Evolutionary conservation across 2,113 vertebrate species (phyloP).

Genomic region (Oceanodroma tethys): DNA sequence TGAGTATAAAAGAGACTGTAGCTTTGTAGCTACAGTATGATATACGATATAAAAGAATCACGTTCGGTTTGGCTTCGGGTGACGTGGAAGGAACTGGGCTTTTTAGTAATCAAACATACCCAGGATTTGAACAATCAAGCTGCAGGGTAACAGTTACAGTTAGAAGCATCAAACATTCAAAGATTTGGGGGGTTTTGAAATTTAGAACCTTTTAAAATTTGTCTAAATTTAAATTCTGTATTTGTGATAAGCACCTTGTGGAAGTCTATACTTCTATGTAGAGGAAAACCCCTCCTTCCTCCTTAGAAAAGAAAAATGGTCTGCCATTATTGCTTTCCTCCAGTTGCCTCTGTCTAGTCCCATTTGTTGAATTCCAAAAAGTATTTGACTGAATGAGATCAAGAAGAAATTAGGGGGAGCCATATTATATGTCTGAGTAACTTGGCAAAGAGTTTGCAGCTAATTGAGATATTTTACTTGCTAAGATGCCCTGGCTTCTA

Average conservation of each 20-base stretch:
- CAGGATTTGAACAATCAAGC: background rate
- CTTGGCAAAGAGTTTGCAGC: conserved; percentile 56
- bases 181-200: background rate
- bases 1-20: background rate
- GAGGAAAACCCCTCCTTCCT: background rate
- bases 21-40: background rate
- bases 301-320: background rate
- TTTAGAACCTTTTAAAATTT: background rate
- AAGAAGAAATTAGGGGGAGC: background rate
- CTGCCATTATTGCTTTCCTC: background rate
- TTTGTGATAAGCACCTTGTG: background rate
- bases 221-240: background rate
- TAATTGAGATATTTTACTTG: conserved; percentile 72
- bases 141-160: background rate
- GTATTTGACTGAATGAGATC: conserved; percentile 11
- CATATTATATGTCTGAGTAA: conserved; percentile 26
- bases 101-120: background rate
- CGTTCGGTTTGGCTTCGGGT: background rate
- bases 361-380: background rate
- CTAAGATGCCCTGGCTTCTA: conserved; percentile 59
- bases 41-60: background rate
- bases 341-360: background rate
- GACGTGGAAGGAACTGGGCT: background rate
- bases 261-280: background rate
- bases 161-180: background rate